A percentile compares a stretch with the other conserved stretches of the same genome.
These are phyloP conservation scores for Argynnis bischoffii DNA, from an alignment of 2,888 invertebrate genomes.

Conservation along the genomic window DNA sequence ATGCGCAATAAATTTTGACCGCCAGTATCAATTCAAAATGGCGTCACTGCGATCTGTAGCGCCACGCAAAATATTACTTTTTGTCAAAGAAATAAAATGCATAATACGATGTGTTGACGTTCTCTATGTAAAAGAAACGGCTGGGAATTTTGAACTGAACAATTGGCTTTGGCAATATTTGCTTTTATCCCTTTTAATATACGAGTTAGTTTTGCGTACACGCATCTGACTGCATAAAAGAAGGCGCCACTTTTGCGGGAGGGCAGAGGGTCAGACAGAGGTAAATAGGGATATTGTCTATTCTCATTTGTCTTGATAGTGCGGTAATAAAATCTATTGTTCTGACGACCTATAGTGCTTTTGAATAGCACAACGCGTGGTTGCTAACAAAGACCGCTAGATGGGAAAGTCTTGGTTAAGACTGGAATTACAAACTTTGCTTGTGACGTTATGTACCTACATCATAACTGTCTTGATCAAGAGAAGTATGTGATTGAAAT, in stretches of 20 bases:
- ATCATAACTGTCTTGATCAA: constrained; percentile 7
- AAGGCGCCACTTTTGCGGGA: constrained; percentile 71
- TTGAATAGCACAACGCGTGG: constrained; percentile 46
- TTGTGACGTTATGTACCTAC: constrained; percentile 18
- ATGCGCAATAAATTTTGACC: constrained; percentile 83
- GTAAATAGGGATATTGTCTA: constrained; percentile 75
- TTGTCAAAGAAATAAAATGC: constrained; percentile 33
- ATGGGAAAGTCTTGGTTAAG: constrained; percentile 46
- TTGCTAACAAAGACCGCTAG: constrained; percentile 43
- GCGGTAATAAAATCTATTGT: constrained; percentile 72
- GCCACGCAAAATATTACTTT: constrained; percentile 51
- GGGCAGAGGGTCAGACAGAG: constrained; percentile 61
- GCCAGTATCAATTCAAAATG: constrained; percentile 67
- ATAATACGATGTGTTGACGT: constrained; percentile 46
- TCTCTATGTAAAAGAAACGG: constrained; percentile 73
- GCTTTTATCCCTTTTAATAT: constrained; percentile 51
- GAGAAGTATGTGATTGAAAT: constrained; percentile 1
- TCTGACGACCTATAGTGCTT: constrained; percentile 44
- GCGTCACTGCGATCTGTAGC: constrained; percentile 52
- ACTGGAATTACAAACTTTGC: constrained; percentile 35
- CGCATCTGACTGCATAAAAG: constrained; percentile 58
- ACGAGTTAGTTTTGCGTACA: constrained; percentile 55
- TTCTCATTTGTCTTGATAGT: constrained; percentile 79
- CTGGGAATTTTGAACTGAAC: constrained; percentile 66
- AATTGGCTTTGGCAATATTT: constrained; percentile 63